Base-by-base conservation (phyloP, 2,797 vertebrate genomes). In the Siniperca scherzeri region DNA sequence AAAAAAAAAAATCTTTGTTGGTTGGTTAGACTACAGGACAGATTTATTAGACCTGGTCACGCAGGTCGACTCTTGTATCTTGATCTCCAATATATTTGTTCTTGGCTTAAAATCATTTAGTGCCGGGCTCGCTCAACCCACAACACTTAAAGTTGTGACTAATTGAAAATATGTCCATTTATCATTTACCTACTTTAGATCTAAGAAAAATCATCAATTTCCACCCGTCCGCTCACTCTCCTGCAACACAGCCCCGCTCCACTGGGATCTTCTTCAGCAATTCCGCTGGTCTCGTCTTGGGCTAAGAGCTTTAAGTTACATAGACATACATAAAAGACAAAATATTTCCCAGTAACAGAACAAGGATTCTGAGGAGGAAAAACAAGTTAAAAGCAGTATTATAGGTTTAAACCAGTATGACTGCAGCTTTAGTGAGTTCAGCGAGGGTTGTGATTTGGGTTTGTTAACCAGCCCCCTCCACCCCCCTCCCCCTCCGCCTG, bases 381-480 rank as follows among this genome's bases (percentile, higher is more conserved):
- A 76, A 71, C 22, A 36, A 25, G 10, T 71, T 61, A 11, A 53
- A 36, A 4, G 3, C 25, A 36, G 12, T 74, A 13, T 46, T 46
- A 55, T n/a, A 27, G 8, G 25, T 55, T 64, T 60, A 52, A 75
- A 74, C 44, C 14, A 25, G 19, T 65, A 17, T 69, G 80, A 56
- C 36, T 67, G 30, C n/a, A 66, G 69, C 38, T 33, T 61, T 22
- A 36, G 62, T 71, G 27, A 80, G 48, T 80, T 82, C 70, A 81
- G 81, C 30, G 5, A 90, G 87, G 87, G 89, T 91, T 94, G 91
- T 89, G 90, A 88, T 90, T 84, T 86, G 87, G 93, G 92, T 93
- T 92, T 92, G 92, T 93, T 94, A 92, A 93, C 91, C 88, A 92
- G 85, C 82, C 92, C 91, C 82, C 81, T 88, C 92, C 84, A 87